Evolutionary conservation across 2,113 vertebrate species (phyloP).

Genomic region (Pangasianodon gigas): DNA sequence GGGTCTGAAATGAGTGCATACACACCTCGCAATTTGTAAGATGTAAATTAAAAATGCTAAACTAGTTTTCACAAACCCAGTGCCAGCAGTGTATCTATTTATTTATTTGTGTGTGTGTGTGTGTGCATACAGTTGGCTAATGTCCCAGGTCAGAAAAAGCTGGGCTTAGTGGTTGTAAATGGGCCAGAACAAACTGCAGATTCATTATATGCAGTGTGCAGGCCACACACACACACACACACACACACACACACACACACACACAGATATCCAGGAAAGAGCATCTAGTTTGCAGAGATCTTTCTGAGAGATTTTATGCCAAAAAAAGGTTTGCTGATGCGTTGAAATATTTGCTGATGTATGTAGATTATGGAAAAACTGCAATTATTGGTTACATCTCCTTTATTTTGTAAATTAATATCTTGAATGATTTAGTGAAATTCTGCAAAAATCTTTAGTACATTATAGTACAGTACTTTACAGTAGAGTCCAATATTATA

Average conservation of each 20-base stretch:
- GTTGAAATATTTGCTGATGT: neutral
- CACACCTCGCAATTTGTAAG: no score
- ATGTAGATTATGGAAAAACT: neutral
- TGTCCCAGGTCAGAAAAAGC: constrained; percentile 42
- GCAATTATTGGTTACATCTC: neutral
- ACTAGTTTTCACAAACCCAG: constrained; percentile 22
- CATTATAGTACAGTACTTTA: neutral
- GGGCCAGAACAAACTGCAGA: constrained; percentile 45
- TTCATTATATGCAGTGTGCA: neutral
- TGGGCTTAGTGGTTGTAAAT: constrained; percentile 22
- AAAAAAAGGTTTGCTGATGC: neutral
- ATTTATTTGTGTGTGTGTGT: constrained; percentile 13
- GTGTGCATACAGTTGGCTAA: constrained; percentile 32
- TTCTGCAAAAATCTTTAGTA: neutral
- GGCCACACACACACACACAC: neutral
- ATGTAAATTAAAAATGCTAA: neutral
- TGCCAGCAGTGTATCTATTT: neutral
- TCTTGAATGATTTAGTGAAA: no score
- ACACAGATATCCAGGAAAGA: neutral
- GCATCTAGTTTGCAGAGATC: neutral
- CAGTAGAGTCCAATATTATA: neutral
- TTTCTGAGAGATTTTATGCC: neutral
- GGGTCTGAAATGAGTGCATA: no score
- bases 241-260: neutral
- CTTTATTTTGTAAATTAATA: neutral